phyloP scores from a whole-genome alignment of 2,888 invertebrate genomes.

The Chalcosyrphus nemorum region DNA sequence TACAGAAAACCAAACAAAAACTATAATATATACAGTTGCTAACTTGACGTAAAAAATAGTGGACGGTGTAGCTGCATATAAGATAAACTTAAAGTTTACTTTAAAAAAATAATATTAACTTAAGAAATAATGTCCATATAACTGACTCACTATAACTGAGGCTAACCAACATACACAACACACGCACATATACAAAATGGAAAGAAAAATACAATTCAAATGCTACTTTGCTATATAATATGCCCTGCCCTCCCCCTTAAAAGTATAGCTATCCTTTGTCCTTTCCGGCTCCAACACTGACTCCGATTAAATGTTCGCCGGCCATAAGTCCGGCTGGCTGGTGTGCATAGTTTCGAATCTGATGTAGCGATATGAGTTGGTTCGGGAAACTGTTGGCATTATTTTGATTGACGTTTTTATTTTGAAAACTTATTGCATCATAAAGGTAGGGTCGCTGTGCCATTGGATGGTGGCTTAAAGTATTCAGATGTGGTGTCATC shows the following conservation, averaged over 20 bases:
- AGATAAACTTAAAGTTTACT: constrained; percentile 6
- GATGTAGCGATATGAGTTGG: constrained; percentile 96
- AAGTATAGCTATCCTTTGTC: constrained; percentile 82
- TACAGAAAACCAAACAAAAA: background rate
- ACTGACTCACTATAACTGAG: constrained; percentile 48
- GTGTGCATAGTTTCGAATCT: constrained; percentile 97
- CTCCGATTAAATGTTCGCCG: constrained; percentile 86
- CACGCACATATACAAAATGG: background rate
- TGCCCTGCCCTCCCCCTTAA: constrained; percentile 74
- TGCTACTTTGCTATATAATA: constrained; percentile 11
- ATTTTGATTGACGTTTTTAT: constrained; percentile 85
- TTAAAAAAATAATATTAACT: background rate
- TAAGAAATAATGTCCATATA: background rate
- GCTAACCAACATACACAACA: constrained; percentile 18
- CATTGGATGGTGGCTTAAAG: constrained; percentile 87
- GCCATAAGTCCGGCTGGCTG: constrained; percentile 90
- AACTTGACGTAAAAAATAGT: constrained; percentile 19
- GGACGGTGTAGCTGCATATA: constrained; percentile 48
- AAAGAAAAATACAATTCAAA: constrained; percentile 21
- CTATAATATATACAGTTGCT: constrained; percentile 1
- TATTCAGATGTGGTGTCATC: constrained; percentile 88
- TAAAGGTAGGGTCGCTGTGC: constrained; percentile 93
- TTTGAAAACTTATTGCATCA: constrained; percentile 95
- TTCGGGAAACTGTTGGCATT: constrained; percentile 90
- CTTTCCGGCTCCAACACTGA: constrained; percentile 81